Conservation (phyloP, 2,888 invertebrate species). For the Yponomeuta cagnagella region DNA sequence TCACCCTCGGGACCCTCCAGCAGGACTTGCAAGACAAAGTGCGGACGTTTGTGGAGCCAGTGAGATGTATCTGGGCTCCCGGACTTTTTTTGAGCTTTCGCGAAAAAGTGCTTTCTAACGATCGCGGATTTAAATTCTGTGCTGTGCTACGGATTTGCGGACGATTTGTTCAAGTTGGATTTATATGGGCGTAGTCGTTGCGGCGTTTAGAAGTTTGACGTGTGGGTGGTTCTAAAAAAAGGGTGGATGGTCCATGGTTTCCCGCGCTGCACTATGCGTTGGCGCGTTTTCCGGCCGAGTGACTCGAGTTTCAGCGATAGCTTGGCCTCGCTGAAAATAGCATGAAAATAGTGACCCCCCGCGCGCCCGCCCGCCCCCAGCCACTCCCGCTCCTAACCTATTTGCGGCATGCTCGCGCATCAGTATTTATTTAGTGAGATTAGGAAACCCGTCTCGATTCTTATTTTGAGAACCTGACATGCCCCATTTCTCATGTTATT, state of each 20-base stretch:
- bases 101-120: not conserved
- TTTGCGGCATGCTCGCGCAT: conserved; percentile 66
- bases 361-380: conserved; percentile 33
- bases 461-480: conserved; percentile 61
- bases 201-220: not conserved
- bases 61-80: conserved; percentile 38
- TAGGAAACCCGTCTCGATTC: conserved; percentile 65
- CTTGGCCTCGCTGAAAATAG: conserved; percentile 68
- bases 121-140: not conserved
- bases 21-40: not conserved
- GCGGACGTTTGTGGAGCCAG: conserved; percentile 16
- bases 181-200: not conserved
- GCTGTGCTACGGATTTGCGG: not conserved
- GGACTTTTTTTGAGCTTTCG: conserved; percentile 8
- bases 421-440: conserved; percentile 72
- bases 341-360: conserved; percentile 43
- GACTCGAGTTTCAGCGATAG: conserved; percentile 68
- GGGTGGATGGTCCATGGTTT: not conserved
- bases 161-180: not conserved
- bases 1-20: conserved; percentile 9
- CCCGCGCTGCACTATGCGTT: conserved; percentile 18
- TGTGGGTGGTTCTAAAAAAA: conserved; percentile 7
- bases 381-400: conserved; percentile 42
- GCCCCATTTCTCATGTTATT: conserved; percentile 61
- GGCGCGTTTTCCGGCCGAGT: conserved; percentile 38